Evolutionary conservation across 1,140 invertebrate species (phyloP).

Genomic region (Drosophila parabipectinata): DNA sequence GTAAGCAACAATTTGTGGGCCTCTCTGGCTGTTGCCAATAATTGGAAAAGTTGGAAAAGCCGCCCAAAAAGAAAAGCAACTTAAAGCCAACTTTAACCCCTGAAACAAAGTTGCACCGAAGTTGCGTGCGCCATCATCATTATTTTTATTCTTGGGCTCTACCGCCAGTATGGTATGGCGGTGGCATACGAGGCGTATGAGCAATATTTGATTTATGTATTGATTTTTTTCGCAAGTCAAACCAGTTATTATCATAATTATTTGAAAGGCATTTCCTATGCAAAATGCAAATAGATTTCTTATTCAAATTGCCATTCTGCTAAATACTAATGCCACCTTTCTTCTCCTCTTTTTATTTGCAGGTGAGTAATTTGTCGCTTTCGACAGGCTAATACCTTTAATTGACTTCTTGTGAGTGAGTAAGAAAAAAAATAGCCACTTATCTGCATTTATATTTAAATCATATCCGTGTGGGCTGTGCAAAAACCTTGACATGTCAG

Average conservation of each 20-base stretch:
- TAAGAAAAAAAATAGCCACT: slow-evolving; percentile 20
- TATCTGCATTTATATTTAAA: slow-evolving; percentile 40
- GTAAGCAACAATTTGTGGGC: slow-evolving; percentile 28
- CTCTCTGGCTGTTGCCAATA: neutral
- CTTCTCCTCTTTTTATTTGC: slow-evolving; percentile 51
- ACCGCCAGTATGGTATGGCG: too few species aligned
- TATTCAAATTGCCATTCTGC: slow-evolving; percentile 50
- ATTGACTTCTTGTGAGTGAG: slow-evolving; percentile 51
- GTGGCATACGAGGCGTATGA: slow-evolving; percentile 49
- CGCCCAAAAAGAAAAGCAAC: slow-evolving; percentile 10
- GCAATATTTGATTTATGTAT: slow-evolving; percentile 57
- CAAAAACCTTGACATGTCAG: slow-evolving; percentile 55
- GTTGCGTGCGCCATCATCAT: slow-evolving; percentile 46
- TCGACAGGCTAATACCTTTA: slow-evolving; percentile 58
- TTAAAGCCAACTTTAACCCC: slow-evolving; percentile 13
- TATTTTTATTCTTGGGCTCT: slow-evolving; percentile 29
- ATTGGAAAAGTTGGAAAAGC: slow-evolving; percentile 37
- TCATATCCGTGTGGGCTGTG: slow-evolving; percentile 69
- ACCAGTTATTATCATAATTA: slow-evolving; percentile 61
- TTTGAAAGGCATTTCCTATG: slow-evolving; percentile 37
- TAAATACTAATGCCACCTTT: slow-evolving; percentile 33
- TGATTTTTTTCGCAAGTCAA: slow-evolving; percentile 22
- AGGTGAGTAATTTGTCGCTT: slow-evolving; percentile 67
- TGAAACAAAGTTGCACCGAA: slow-evolving; percentile 9
- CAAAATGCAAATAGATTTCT: slow-evolving; percentile 55